These are phyloP conservation scores for Cecidostiba fungosa DNA, from an alignment of 2,888 invertebrate genomes.

Conservation along the genomic window DNA sequence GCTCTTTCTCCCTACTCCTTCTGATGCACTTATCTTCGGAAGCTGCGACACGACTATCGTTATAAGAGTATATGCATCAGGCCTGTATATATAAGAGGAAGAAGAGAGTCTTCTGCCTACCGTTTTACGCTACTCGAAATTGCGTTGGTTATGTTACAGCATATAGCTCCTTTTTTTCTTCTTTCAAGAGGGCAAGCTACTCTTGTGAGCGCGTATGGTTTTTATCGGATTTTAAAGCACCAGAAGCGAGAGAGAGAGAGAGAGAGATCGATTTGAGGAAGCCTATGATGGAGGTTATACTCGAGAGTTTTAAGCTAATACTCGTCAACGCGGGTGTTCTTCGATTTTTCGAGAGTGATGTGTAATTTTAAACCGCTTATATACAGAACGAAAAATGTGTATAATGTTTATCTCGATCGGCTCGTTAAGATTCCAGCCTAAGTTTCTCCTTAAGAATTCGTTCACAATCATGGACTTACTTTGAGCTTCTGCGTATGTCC, in stretches of 20 bases:
- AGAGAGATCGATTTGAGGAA: conserved; percentile 24
- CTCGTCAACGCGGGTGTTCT: neutral
- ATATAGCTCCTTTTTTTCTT: neutral
- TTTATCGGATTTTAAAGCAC: conserved; percentile 52
- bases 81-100: too few relatives aligned
- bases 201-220: neutral
- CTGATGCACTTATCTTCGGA: neutral
- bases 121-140: neutral
- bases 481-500: conserved; percentile 84
- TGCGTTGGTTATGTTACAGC: neutral
- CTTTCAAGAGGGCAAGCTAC: neutral
- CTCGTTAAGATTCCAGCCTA: conserved; percentile 22
- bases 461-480: conserved; percentile 80
- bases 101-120: neutral
- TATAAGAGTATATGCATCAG: neutral
- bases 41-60: neutral
- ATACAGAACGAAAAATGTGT: neutral
- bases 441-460: too few relatives aligned
- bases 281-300: conserved; percentile 2
- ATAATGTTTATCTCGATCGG: neutral
- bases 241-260: neutral
- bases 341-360: neutral
- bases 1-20: neutral
- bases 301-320: conserved; percentile 20
- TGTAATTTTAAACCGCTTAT: conserved; percentile 5